Base-by-base conservation (phyloP, 2,113 vertebrate genomes). In the Heterocephalus glaber region DNA sequence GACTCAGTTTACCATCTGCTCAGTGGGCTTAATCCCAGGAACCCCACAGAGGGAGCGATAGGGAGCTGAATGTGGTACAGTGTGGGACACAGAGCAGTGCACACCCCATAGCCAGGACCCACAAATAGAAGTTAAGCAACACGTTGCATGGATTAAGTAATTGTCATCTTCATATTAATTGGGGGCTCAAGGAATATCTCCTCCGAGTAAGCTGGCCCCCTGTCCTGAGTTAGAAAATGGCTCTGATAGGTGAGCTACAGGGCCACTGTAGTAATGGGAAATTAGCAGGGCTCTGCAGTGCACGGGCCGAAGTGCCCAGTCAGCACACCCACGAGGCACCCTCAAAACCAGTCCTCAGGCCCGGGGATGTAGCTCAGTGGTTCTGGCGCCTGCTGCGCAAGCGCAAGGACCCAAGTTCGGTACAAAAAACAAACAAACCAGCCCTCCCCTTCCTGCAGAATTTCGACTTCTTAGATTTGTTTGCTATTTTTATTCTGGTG, bases 401-500 rank as follows among this genome's bases (percentile, higher is more conserved):
- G n/a, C n/a, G n/a, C n/a, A n/a, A n/a, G n/a, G n/a, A n/a, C n/a
- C n/a, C n/a, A n/a, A n/a, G n/a, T n/a, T n/a, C n/a, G n/a, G n/a
- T n/a, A n/a, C n/a, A n/a, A n/a, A n/a, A n/a, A n/a, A n/a, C n/a
- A n/a, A n/a, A n/a, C n/a, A n/a, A n/a, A n/a, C n/a, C 4, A 11
- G 17, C 26, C 35, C n/a, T 82, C 12, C 76, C 65, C 44, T 52
- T 56, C 16, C 30, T 24, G 24, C 11, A 5, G 35, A 44, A 33
- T 60, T 38, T 68, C 11, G 47, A 81, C 63, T 61, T 65, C 68
- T 84, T 44, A 44, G 38, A 22, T 49, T 77, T 17, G 47, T 56
- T 95, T 92, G 83, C n/a, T 90, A 17, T 81, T 92, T 70, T 92
- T 86, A 90, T 77, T 60, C 93, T 10, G 11, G n/a, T 66, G 77